Base-by-base conservation (phyloP, 2,797 vertebrate species). In the Taenioides sp. region DNA sequence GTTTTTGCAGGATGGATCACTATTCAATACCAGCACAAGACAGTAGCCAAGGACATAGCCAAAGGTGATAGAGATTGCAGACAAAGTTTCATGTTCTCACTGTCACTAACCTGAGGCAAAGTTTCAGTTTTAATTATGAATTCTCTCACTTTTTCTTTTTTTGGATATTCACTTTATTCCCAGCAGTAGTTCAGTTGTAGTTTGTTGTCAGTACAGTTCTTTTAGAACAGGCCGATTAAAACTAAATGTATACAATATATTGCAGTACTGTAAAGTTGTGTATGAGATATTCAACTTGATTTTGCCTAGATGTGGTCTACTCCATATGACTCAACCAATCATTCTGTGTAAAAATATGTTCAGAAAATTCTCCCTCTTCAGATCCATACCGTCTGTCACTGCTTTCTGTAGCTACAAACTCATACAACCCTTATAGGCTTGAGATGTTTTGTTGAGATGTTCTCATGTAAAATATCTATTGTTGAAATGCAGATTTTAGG, bases 21-120 rank as follows among this genome's bases (percentile, higher is more conserved):
- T 58, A 16, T 23, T 27, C 55, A 58, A 58, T 27, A 58, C 55
- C 12, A 58, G 55, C 55, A 31, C 27, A 31, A n/a, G n/a, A 43
- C 61, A n/a, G 60, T 34, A 62, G 28, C 62, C 63, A 47, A 65
- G 40, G 31, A 65, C 37, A 65, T 23, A 49, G 40, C 63, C 63
- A 65, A 49, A 25, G 63, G 63, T 27, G 22, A 47, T 47, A 16
- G 37, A 65, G 22, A 49, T 49, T 49, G 63, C 23, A 49, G n/a
- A 47, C 40, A 65, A 65, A 25, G 63, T 65, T 47, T 65, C 22
- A 49, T 25, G 40, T 49, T 65, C 22, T 49, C 40, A 65, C 63
- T 16, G 40, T 65, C 63, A 16, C 63, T 25, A 49, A 47, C 63
- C 12, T 49, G 5, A 25, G 40, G 40, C 37, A 49, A 16, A 43